Conservation (phyloP, 1,140 invertebrate genomes). For the Myzus persicae region DNA sequence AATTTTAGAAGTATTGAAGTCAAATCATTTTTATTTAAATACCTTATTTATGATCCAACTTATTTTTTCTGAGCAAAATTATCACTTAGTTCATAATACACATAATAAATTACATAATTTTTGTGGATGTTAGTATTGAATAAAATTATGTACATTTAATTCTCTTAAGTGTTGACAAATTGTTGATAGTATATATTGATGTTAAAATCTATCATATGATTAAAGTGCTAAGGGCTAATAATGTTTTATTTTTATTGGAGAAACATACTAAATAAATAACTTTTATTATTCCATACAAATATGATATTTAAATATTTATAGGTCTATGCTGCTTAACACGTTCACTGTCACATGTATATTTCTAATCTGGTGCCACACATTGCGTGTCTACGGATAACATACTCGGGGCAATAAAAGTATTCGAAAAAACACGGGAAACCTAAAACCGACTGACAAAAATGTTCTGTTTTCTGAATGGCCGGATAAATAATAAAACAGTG, state of each 20-base stretch:
- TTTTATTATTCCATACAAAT: not conserved
- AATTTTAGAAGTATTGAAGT: not conserved
- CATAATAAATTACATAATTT: not conserved
- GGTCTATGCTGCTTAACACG: no score
- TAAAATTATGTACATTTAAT: not conserved
- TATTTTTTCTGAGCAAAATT: not conserved
- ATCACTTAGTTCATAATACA: slow-evolving; percentile 7
- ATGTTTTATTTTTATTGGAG: not conserved
- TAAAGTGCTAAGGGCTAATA: not conserved
- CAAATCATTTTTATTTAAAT: not conserved
- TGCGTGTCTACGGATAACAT: no score
- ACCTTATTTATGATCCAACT: not conserved
- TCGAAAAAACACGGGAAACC: no score
- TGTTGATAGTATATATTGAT: not conserved
- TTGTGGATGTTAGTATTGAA: not conserved
- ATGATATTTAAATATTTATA: not conserved
- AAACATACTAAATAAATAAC: not conserved
- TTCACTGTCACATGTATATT: no score
- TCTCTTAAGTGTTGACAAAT: not conserved
- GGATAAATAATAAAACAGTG: no score
- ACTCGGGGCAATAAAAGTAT: no score
- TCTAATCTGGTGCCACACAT: no score
- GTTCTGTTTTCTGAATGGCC: no score
- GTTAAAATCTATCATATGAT: not conserved
- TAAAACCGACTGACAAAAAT: no score